These are phyloP conservation scores for Oreamnos americanus DNA, from an alignment of 2,113 vertebrate genomes.

Conservation along the genomic window DNA sequence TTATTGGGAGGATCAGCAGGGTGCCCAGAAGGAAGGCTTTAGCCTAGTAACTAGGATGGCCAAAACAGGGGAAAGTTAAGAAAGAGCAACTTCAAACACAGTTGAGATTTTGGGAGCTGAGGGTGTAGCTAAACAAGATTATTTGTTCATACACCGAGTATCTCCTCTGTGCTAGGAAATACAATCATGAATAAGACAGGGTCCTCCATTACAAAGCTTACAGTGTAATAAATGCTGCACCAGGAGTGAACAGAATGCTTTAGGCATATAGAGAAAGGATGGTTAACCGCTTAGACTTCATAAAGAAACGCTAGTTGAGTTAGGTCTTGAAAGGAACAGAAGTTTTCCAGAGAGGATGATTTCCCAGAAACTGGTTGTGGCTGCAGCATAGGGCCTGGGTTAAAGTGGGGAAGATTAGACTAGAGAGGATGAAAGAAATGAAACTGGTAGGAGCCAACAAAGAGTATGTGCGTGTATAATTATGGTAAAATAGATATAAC, in stretches of 20 bases:
- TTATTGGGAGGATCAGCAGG: not conserved
- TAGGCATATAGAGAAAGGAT: not conserved
- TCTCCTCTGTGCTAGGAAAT: not conserved
- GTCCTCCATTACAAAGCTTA: not conserved
- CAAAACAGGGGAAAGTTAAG: not conserved
- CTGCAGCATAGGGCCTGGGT: not conserved
- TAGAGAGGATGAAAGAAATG: not conserved
- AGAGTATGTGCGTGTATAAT: not conserved
- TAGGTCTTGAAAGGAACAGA: not conserved
- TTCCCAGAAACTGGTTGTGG: not conserved
- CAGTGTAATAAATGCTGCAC: not conserved
- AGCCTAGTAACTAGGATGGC: not conserved
- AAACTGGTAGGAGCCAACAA: not conserved
- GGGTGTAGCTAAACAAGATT: not conserved
- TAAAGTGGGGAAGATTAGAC: not conserved
- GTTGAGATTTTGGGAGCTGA: not conserved
- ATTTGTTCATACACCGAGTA: not conserved
- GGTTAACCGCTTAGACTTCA: not conserved
- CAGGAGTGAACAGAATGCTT: not conserved
- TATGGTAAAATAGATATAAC: not conserved
- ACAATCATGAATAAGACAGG: not conserved
- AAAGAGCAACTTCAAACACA: not conserved
- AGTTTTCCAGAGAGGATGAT: not conserved
- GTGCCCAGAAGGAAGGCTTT: not conserved
- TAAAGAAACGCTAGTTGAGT: not conserved